Conservation (phyloP, 2,797 vertebrate genomes). For the Brachymystax lenok region DNA sequence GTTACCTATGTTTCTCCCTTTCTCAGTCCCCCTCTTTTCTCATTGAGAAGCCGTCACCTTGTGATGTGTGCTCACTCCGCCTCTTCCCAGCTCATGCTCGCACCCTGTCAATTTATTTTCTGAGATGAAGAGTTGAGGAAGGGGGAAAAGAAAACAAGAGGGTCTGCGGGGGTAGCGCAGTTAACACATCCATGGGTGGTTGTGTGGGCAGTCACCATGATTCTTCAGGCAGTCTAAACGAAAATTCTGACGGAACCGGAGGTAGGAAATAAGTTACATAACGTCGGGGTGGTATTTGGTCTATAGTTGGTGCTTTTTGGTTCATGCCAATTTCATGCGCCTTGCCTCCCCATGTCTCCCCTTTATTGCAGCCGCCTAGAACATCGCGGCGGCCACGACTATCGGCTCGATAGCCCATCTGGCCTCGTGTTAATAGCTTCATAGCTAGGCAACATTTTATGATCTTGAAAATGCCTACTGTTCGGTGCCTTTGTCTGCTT, state of each 20-base stretch:
- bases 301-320: slow-evolving; percentile 10
- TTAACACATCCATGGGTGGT: slow-evolving; percentile 94
- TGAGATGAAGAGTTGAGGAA: slow-evolving; percentile 37
- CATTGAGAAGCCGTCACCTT: neutral
- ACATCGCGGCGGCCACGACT: neutral
- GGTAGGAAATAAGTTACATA: slow-evolving; percentile 71
- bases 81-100: slow-evolving; percentile 52
- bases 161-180: slow-evolving; percentile 73
- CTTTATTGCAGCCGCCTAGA: slow-evolving; percentile 6
- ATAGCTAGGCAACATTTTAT: slow-evolving; percentile 10
- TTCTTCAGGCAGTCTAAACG: slow-evolving; percentile 97
- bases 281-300: slow-evolving; percentile 18
- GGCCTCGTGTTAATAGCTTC: neutral
- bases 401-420: neutral
- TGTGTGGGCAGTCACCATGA: slow-evolving; percentile 98
- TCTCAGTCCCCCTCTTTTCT: neutral
- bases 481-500: slow-evolving; percentile 26
- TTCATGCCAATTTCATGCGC: slow-evolving; percentile 20
- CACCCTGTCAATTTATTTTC: slow-evolving; percentile 49
- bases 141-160: slow-evolving; percentile 52
- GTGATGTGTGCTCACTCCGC: slow-evolving; percentile 42
- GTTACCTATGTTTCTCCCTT: neutral
- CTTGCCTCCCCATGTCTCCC: slow-evolving; percentile 23
- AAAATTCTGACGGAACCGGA: slow-evolving; percentile 96
- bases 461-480: slow-evolving; percentile 10